Evolutionary conservation across 2,113 vertebrate species (phyloP).

Genomic region (Coptodon bakossiorum): DNA sequence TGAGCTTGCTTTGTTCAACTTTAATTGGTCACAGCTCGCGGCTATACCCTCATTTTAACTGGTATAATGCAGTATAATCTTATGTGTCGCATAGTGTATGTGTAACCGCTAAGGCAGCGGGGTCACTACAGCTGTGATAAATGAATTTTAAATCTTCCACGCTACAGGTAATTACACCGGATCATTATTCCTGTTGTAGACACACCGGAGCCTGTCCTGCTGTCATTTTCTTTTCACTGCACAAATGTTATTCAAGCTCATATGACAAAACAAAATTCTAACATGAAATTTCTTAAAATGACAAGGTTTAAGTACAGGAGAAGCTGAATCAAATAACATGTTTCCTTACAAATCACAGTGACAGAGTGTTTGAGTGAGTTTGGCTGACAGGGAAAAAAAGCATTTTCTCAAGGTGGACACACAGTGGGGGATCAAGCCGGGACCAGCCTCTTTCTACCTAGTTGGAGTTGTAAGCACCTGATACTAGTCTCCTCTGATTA

Average conservation of each 20-base stretch:
- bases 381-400: neutral
- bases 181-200: slow-evolving; percentile 27
- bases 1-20: slow-evolving; percentile 72
- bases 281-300: slow-evolving; percentile 16
- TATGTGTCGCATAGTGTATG: slow-evolving; percentile 48
- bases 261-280: neutral
- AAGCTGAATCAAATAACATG: neutral
- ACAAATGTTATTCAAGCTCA: neutral
- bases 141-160: slow-evolving; percentile 50
- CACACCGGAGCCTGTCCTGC: neutral
- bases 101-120: slow-evolving; percentile 36
- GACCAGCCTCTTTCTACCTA: slow-evolving; percentile 3
- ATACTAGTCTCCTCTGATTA: neutral
- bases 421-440: neutral
- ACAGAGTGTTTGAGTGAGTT: neutral
- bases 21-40: slow-evolving; percentile 71
- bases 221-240: slow-evolving; percentile 18
- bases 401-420: slow-evolving; percentile 7
- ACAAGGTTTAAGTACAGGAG: neutral
- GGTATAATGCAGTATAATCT: slow-evolving; percentile 62
- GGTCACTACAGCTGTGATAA: slow-evolving; percentile 54
- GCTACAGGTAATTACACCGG: slow-evolving; percentile 62
- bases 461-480: slow-evolving; percentile 8
- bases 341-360: neutral
- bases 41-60: slow-evolving; percentile 63